Conservation (phyloP, 2,888 invertebrate genomes). For the Aporophyla nigra region DNA sequence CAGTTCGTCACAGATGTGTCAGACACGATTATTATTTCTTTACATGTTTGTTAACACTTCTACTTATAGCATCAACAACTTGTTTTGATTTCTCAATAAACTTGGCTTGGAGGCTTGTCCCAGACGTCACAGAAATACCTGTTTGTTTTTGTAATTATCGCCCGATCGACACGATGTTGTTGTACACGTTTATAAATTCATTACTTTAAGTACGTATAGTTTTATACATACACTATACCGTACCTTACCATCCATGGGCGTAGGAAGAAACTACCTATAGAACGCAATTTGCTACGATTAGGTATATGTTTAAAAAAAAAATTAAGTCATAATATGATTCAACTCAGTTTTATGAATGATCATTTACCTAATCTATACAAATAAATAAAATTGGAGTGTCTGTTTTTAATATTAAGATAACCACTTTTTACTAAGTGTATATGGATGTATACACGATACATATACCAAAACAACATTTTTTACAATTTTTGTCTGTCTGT, state of each 20-base stretch:
- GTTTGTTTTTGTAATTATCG: constrained; percentile 22
- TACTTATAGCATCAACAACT: constrained; percentile 40
- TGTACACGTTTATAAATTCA: background rate
- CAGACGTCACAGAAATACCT: constrained; percentile 56
- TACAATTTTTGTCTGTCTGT: too few relatives aligned
- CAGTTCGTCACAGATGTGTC: constrained; percentile 14
- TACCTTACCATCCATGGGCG: too few relatives aligned
- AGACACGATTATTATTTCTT: constrained; percentile 36
- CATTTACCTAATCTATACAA: background rate
- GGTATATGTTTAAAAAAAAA: background rate
- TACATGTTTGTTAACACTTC: constrained; percentile 48
- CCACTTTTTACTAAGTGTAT: too few relatives aligned
- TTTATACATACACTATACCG: background rate
- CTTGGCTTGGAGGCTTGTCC: constrained; percentile 63
- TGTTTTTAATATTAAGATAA: too few relatives aligned
- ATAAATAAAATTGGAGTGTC: too few relatives aligned
- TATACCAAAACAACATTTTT: too few relatives aligned
- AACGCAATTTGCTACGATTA: background rate
- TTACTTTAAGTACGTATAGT: background rate
- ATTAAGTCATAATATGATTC: background rate
- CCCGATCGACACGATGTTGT: background rate
- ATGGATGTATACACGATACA: too few relatives aligned
- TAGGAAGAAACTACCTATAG: background rate
- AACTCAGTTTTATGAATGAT: background rate
- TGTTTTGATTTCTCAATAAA: constrained; percentile 46